Percentiles rank a stretch among this genome's conserved stretches.
Evolutionary conservation across 2,113 vertebrate genomes (phyloP).

Genomic region (Limnothrissa miodon): DNA sequence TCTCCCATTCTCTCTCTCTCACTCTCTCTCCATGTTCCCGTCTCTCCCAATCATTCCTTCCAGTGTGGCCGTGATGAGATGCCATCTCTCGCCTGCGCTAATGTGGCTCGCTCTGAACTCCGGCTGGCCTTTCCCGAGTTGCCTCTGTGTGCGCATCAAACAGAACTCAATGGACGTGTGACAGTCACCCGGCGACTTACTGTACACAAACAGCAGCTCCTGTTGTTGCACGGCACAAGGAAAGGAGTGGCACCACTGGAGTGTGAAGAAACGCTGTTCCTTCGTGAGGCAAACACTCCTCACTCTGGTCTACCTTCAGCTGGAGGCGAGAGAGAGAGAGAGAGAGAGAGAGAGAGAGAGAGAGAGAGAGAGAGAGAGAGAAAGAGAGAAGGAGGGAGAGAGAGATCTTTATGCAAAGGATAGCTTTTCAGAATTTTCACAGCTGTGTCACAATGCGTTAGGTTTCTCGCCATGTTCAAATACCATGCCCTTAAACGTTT

Average conservation of each 20-base stretch:
- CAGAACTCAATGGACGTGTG: neutral
- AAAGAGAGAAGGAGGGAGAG: constrained; percentile 20
- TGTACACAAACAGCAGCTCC: neutral
- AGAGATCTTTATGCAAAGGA: neutral
- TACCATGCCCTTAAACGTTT: constrained; percentile 3
- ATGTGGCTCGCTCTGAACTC: neutral
- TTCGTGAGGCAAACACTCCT: neutral
- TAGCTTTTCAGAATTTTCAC: constrained; percentile 17
- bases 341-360: neutral
- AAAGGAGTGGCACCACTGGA: neutral
- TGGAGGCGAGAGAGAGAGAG: constrained; percentile 23
- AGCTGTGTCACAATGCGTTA: constrained; percentile 49
- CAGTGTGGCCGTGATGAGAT: neutral
- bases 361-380: neutral
- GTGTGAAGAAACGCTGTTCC: neutral
- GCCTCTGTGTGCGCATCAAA: neutral
- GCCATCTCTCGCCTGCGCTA: neutral
- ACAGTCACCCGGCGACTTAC: neutral
- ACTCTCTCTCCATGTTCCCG: neutral
- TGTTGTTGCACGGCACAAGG: neutral
- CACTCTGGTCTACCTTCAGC: neutral
- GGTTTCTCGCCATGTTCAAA: constrained; percentile 53
- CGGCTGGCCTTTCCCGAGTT: neutral
- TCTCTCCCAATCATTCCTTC: neutral
- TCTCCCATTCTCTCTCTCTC: constrained; percentile 31